Evolutionary conservation across 2,888 invertebrate species (phyloP), one percentile per base, ranked within the genome.

Genomic region (Sisyra nigra): DNA sequence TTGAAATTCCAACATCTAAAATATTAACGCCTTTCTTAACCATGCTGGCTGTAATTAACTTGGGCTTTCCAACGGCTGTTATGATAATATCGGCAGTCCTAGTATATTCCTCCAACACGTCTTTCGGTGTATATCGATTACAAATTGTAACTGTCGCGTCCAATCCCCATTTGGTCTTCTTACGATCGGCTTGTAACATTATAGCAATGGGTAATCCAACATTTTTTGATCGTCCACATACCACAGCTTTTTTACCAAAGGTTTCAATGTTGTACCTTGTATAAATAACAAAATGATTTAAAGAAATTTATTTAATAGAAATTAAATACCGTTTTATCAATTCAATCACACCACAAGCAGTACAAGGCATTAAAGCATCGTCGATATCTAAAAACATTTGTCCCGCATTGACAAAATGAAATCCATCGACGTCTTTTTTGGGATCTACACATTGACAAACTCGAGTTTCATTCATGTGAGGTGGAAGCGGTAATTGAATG

Each of bases 131-230:
- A 60, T 82, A 74, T 13, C 91, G 71, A 60, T 93, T 92, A 55
- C 92, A 92, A 48, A 92, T 77, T 1, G 87, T 87, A 0, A 88
- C 87, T 0, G 91, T 92, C 11, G 88, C 84, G 56, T 92, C 89
- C 67, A 86, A 67, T 1, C 79, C 85, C 37, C 74, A 65, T 1
- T 66, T 63, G 36, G 73, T 78, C 56, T 83, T 80, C 55, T 76
- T 74, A 29, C 72, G 73, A 62, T 87, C 86, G 3, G 84, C 76
- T 57, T 85, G 84, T 41, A 93, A 62, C 53, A 91, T 65, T 68
- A 92, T 74, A 1, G 88, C 84, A 45, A 91, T 81, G 0, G 93
- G 92, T 66, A 92, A 72, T 1, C 92, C 88, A 15, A 93, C 89
- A 61, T 92, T 87, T 61, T 92, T 92, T 0, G 92, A 92, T 42